These are phyloP conservation scores for Astyanax mexicanus DNA, from an alignment of 2,797 vertebrate genomes.

Conservation along the genomic window DNA sequence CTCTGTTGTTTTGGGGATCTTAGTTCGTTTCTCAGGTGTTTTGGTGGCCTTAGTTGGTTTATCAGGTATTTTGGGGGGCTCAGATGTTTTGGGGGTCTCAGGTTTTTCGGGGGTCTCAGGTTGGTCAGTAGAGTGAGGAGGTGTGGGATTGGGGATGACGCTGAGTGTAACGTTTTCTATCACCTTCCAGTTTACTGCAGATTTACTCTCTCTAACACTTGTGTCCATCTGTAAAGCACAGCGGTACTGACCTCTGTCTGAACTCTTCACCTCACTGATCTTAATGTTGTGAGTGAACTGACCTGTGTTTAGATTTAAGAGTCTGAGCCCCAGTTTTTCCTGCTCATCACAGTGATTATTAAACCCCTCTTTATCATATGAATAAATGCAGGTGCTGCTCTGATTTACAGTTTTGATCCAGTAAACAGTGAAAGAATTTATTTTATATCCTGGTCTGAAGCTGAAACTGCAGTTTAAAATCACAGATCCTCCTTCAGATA, in stretches of 20 bases:
- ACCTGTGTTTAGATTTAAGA: background rate
- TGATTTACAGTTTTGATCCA: conserved; percentile 46
- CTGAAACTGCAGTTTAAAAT: conserved; percentile 35
- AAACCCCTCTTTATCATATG: background rate
- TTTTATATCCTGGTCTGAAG: background rate
- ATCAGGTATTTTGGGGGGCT: no score
- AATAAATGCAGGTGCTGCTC: conserved; percentile 42
- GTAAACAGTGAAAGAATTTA: background rate
- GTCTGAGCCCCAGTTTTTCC: background rate
- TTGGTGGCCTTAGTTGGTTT: no score
- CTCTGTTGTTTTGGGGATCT: no score
- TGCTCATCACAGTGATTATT: background rate
- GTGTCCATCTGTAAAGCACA: conserved; percentile 28
- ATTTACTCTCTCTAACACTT: background rate
- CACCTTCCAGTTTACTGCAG: conserved; percentile 11
- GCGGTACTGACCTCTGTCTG: conserved; percentile 46
- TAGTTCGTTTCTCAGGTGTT: no score
- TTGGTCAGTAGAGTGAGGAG: no score
- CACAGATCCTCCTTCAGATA: conserved; percentile 34
- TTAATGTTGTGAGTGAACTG: conserved; percentile 21
- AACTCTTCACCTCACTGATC: conserved; percentile 25
- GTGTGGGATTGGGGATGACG: background rate
- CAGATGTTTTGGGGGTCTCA: no score
- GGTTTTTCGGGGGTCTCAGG: no score
- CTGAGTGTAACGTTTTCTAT: conserved; percentile 40